phyloP scores from a whole-genome alignment of 2,888 invertebrate species.

The Oligia latruncula region DNA sequence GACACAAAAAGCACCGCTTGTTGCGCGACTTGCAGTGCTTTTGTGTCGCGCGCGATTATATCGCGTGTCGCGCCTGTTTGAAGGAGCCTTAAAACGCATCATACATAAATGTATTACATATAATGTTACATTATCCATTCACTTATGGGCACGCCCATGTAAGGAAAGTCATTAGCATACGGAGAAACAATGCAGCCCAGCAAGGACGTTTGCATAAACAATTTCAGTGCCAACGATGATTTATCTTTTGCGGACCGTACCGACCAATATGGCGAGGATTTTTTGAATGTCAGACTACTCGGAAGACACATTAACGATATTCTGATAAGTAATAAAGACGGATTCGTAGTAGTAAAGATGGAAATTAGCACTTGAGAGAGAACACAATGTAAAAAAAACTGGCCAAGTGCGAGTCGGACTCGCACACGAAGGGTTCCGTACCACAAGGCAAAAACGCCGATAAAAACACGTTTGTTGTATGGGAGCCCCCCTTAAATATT shows the following conservation, averaged over 20 bases:
- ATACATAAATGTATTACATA: conserved; percentile 39
- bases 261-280: conserved; percentile 48
- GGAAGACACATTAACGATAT: conserved; percentile 62
- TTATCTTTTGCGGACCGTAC: conserved; percentile 59
- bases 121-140: conserved; percentile 52
- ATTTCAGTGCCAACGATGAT: conserved; percentile 67
- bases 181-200: conserved; percentile 69
- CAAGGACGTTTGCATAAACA: conserved; percentile 76
- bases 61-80: too few relatives aligned
- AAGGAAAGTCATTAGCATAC: conserved; percentile 73
- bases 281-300: conserved; percentile 55
- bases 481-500: too few relatives aligned
- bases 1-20: too few relatives aligned
- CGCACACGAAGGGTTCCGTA: too few relatives aligned
- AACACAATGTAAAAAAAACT: conserved; percentile 1
- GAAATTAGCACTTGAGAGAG: conserved; percentile 40
- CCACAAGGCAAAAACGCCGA: too few relatives aligned
- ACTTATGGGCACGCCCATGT: conserved; percentile 64
- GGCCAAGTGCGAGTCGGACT: too few relatives aligned
- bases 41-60: too few relatives aligned
- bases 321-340: conserved; percentile 55
- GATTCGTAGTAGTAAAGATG: conserved; percentile 41
- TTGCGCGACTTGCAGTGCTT: too few relatives aligned
- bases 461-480: too few relatives aligned
- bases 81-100: conserved; percentile 13